These are phyloP conservation scores for Manis crassicaudata DNA, from an alignment of 2,797 vertebrate genomes.

Conservation along the genomic window DNA sequence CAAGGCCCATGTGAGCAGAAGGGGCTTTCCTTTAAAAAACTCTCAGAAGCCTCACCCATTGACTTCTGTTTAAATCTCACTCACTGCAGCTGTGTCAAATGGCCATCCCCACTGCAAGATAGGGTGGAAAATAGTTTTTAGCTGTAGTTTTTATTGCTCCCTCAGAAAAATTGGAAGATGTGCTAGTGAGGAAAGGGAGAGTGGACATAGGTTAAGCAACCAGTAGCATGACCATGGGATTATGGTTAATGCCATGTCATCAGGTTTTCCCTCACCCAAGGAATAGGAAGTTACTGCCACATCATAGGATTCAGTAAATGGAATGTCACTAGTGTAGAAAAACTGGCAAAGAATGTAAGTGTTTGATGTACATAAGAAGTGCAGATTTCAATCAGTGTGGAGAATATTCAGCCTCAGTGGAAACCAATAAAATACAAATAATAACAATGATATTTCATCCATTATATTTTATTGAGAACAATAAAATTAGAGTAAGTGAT, in stretches of 20 bases:
- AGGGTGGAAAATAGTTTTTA: constrained; percentile 30
- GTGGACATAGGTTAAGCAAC: neutral
- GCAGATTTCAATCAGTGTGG: neutral
- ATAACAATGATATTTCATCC: neutral
- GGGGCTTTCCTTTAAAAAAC: neutral
- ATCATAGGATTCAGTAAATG: neutral
- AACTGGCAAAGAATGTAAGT: neutral
- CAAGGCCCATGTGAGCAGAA: neutral
- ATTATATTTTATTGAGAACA: neutral
- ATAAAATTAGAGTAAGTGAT: neutral
- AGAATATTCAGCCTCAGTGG: neutral
- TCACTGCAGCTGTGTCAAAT: neutral
- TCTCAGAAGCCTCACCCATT: neutral
- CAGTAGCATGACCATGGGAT: neutral
- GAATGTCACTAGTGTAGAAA: neutral
- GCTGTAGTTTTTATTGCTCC: neutral
- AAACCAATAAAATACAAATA: neutral
- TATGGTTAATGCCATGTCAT: too few relatives aligned
- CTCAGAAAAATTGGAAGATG: neutral
- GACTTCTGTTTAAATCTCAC: neutral
- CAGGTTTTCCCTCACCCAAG: too few relatives aligned
- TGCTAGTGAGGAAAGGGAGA: constrained; percentile 7
- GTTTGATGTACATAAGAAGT: neutral
- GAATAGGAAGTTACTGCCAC: neutral
- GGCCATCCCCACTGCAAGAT: neutral